A percentile compares a stretch with the other conserved stretches of the same genome.
phyloP scores from a whole-genome alignment of 2,797 vertebrate species.

The Acomys russatus region DNA sequence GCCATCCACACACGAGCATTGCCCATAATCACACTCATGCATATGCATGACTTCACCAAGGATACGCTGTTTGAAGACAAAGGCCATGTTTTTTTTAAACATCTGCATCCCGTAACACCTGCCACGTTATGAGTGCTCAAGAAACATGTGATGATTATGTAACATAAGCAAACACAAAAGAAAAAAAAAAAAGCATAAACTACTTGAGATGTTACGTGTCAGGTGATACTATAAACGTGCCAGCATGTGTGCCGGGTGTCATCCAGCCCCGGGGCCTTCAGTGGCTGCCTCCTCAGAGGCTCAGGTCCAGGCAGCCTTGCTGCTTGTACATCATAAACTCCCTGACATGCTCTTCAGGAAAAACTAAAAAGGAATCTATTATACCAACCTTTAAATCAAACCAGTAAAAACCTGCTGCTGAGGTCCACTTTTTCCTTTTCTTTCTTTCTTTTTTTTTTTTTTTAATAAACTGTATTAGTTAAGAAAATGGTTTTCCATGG shows the following conservation, averaged over 20 bases:
- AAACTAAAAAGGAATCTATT: neutral
- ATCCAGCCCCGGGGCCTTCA: neutral
- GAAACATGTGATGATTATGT: neutral
- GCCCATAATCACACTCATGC: neutral
- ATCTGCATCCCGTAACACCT: neutral
- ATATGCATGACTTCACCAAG: neutral
- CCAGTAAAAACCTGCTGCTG: neutral
- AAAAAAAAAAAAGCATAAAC: neutral
- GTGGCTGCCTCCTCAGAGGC: neutral
- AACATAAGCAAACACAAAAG: neutral
- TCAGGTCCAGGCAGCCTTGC: neutral
- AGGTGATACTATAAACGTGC: neutral
- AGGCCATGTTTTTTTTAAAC: neutral
- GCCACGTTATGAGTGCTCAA: neutral
- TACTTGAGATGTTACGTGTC: neutral
- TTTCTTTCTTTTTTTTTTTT: neutral
- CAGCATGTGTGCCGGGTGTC: fast-evolving
- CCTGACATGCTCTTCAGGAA: neutral
- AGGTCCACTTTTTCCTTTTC: neutral
- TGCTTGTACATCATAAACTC: neutral
- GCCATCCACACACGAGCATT: neutral
- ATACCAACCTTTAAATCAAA: neutral
- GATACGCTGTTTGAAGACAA: neutral
- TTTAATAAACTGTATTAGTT: neutral
- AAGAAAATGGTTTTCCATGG: conserved; percentile 10